phyloP scores from a whole-genome alignment of 1,140 invertebrate species.

The Mamestra configurata region DNA sequence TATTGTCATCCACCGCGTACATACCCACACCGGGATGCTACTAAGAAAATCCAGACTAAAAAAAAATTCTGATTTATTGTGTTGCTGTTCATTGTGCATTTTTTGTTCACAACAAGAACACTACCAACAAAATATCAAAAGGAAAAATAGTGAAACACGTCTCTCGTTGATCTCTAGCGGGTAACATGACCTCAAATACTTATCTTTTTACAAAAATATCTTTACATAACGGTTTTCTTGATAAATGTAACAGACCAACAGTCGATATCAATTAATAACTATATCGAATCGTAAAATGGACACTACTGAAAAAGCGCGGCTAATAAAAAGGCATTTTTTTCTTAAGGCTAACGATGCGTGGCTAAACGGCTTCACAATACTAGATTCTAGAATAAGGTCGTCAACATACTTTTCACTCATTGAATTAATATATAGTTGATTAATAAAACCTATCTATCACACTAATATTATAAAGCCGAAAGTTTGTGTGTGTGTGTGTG shows the following conservation, averaged over 20 bases:
- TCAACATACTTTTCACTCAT: neutral
- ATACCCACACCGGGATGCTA: no score
- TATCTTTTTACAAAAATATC: neutral
- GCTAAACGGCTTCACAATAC: constrained; percentile 31
- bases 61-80: no score
- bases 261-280: constrained; percentile 24
- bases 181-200: neutral
- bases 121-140: neutral
- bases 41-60: no score
- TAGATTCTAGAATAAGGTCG: constrained; percentile 19
- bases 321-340: constrained; percentile 20
- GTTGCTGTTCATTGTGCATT: no score
- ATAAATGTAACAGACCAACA: neutral
- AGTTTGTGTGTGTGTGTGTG: no score
- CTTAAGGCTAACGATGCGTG: constrained; percentile 2
- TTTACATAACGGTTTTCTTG: neutral
- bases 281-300: constrained; percentile 20
- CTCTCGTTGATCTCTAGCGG: neutral
- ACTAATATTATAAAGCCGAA: no score
- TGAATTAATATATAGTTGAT: no score
- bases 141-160: neutral
- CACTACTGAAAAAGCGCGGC: constrained; percentile 4
- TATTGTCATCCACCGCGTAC: no score
- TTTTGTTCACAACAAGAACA: neutral
- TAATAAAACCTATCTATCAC: no score